phyloP scores from a whole-genome alignment of 2,888 invertebrate genomes.

The Phymatocera aterrima region DNA sequence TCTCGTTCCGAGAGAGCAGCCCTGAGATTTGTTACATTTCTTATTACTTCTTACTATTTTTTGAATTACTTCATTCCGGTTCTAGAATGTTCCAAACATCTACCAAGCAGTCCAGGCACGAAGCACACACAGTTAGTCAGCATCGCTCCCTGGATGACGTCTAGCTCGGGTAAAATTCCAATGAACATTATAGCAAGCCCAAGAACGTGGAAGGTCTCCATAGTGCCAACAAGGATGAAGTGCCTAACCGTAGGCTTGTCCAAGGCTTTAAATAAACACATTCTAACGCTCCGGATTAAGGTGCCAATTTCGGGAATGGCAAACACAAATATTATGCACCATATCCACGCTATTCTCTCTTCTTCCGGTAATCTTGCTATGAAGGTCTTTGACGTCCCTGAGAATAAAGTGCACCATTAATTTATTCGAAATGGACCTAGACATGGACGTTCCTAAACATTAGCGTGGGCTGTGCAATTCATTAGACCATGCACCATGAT shows the following conservation, averaged over 20 bases:
- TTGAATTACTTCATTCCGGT: background rate
- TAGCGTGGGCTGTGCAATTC: too few species aligned
- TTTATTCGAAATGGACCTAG: background rate
- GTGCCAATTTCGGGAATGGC: conserved; percentile 93
- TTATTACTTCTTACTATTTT: background rate
- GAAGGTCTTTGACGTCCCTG: conserved; percentile 92
- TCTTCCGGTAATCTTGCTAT: conserved; percentile 87
- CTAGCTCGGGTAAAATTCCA: conserved; percentile 92
- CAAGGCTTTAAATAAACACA: conserved; percentile 94
- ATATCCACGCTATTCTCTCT: conserved; percentile 94
- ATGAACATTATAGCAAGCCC: conserved; percentile 93
- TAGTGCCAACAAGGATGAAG: conserved; percentile 84
- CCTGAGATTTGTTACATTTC: conserved; percentile 74
- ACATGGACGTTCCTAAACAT: background rate
- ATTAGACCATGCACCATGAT: background rate
- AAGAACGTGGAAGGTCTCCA: conserved; percentile 92
- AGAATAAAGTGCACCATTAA: conserved; percentile 33
- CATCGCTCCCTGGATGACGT: conserved; percentile 97
- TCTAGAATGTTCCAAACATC: conserved; percentile 55
- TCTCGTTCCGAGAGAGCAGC: conserved; percentile 87
- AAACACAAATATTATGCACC: conserved; percentile 92
- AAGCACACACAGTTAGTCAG: conserved; percentile 96
- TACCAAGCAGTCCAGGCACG: conserved; percentile 86
- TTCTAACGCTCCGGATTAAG: conserved; percentile 88
- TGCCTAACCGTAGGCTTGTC: conserved; percentile 82